Evolutionary conservation across 2,888 invertebrate species (phyloP), one percentile per base, ranked within the genome.

Genomic region (Zygaena filipendulae): DNA sequence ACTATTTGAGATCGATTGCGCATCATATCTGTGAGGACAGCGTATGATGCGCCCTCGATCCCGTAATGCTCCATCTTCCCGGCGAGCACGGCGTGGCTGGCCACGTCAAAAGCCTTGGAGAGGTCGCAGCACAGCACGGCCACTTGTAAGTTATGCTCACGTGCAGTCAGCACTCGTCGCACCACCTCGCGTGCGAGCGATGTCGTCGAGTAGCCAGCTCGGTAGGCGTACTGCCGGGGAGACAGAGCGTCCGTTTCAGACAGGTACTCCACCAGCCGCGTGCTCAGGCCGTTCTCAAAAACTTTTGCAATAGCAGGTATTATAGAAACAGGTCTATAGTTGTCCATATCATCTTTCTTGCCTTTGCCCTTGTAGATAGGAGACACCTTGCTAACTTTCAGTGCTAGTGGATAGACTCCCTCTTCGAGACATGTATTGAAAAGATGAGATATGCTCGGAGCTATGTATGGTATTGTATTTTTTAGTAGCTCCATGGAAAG

Each of bases 311-410:
- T 7, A 2, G 13, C 20, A 1, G 26, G 30, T 19, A 30, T 23
- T 3, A 29, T 24, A 4, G 30, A 23, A n/a, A n/a, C n/a, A n/a
- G n/a, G n/a, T n/a, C n/a, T n/a, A n/a, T n/a, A n/a, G n/a, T n/a
- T n/a, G n/a, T 30, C 27, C 4, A 27, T 19, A 9, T 19, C 20
- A n/a, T 27, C 26, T 20, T 11, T 23, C 4, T 13, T 23, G 4
- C 30, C 30, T 10, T 30, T 30, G 10, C 23, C 26, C 11, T 30
- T 30, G n/a, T 14, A 30, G 2, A 27, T 13, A 2, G 30, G 30
- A 2, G 23, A 19, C n/a, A 30, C 18, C 11, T 23, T 30, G n/a
- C 23, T 24, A 9, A 19, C n/a, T 13, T 27, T 27, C 2, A 21
- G 7, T 13, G 23, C 5, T 7, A 13, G n/a, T n/a, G n/a, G n/a